Percentiles rank a stretch among this genome's conserved stretches.
Evolutionary conservation across 2,888 invertebrate genomes (phyloP).

Genomic region (Netelia inedita): DNA sequence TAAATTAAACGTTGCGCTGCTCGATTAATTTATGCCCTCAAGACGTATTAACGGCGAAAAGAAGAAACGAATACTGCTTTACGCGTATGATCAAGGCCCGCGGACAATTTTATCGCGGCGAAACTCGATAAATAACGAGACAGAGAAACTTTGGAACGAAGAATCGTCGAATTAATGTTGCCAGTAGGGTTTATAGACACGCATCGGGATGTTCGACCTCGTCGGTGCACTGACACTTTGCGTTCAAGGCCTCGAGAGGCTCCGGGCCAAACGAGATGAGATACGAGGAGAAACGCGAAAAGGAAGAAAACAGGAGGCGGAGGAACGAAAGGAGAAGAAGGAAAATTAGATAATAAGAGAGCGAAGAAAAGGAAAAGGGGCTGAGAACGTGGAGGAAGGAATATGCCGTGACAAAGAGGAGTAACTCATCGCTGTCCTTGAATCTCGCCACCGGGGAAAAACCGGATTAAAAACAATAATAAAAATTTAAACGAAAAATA

Average conservation of each 20-base stretch:
- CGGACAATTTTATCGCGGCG: background rate
- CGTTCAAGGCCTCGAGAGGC: background rate
- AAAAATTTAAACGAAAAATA: background rate
- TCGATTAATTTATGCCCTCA: no score
- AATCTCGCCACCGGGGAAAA: background rate
- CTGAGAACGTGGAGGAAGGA: background rate
- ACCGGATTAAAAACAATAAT: constrained; percentile 3
- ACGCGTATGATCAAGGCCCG: no score
- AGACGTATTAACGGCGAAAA: background rate
- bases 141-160: no score
- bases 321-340: constrained; percentile 30
- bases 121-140: background rate
- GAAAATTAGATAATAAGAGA: constrained; percentile 30
- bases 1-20: no score
- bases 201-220: background rate
- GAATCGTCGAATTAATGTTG: no score
- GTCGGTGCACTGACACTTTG: background rate
- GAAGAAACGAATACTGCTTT: background rate
- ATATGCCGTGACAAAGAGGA: background rate
- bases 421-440: background rate
- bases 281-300: background rate
- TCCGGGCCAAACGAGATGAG: background rate
- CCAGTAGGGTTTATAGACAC: no score
- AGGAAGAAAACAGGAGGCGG: background rate
- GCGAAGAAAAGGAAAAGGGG: background rate